phyloP scores from a whole-genome alignment of 2,797 vertebrate species.

The Calcarius lapponicus region DNA sequence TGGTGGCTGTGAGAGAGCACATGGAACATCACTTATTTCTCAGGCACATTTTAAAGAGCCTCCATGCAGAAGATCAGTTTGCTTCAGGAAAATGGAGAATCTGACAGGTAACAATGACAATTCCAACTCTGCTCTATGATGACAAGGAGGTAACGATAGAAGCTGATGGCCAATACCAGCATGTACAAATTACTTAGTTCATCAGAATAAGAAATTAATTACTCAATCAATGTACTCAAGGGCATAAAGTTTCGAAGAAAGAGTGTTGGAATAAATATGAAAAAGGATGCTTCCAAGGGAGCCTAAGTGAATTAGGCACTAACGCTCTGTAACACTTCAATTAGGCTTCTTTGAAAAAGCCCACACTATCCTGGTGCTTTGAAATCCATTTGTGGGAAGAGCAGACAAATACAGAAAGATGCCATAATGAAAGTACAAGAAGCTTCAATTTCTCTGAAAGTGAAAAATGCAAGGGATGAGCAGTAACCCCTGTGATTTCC shows the following conservation, averaged over 20 bases:
- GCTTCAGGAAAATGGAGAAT: neutral
- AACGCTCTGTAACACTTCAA: constrained; percentile 19
- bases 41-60: neutral
- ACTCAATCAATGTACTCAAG: neutral
- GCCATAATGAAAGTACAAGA: constrained; percentile 58
- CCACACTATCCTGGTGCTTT: constrained; percentile 18
- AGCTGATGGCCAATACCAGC: neutral
- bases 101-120: neutral
- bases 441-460: constrained; percentile 54
- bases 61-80: neutral
- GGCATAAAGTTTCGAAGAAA: neutral
- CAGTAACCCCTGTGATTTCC: constrained; percentile 55
- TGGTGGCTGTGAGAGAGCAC: neutral
- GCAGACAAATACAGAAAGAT: constrained; percentile 53
- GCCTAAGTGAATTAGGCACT: constrained; percentile 54
- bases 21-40: neutral
- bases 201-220: constrained; percentile 44
- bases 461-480: constrained; percentile 44
- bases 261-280: neutral
- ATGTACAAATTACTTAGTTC: neutral
- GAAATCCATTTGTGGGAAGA: constrained; percentile 56
- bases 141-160: neutral
- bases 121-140: neutral
- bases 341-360: constrained; percentile 57
- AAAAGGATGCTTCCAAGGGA: constrained; percentile 21